phyloP scores from a whole-genome alignment of 2,888 invertebrate species.

The Rhagonycha fulva region DNA sequence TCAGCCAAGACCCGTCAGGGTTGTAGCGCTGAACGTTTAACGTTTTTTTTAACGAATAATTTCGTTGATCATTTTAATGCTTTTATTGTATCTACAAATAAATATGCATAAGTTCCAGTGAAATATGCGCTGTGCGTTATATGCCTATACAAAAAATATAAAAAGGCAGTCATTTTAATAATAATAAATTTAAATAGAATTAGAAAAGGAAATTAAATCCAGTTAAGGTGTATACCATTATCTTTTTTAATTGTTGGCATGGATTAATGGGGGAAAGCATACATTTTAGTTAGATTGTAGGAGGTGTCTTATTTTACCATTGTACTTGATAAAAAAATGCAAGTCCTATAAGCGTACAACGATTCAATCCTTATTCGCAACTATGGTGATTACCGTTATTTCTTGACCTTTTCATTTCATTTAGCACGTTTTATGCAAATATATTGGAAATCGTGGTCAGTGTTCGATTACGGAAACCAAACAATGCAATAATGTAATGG shows the following conservation, averaged over 20 bases:
- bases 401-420: conserved; percentile 42
- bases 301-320: neutral
- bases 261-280: neutral
- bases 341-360: conserved; percentile 50
- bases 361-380: conserved; percentile 48
- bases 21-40: too few species aligned
- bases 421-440: conserved; percentile 45
- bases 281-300: neutral
- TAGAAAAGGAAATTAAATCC: neutral
- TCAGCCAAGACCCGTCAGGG: too few species aligned
- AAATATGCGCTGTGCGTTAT: neutral
- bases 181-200: neutral
- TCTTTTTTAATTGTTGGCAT: neutral
- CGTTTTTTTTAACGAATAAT: too few species aligned
- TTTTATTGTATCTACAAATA: neutral
- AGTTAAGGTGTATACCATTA: neutral
- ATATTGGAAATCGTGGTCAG: conserved; percentile 35
- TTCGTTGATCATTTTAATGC: neutral
- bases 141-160: too few species aligned
- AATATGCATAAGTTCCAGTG: neutral
- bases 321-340: conserved; percentile 2
- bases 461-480: conserved; percentile 30
- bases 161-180: neutral
- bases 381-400: conserved; percentile 44
- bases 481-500: conserved; percentile 24